Conservation (phyloP, 2,888 invertebrate species). For the Embidobia sp. region DNA sequence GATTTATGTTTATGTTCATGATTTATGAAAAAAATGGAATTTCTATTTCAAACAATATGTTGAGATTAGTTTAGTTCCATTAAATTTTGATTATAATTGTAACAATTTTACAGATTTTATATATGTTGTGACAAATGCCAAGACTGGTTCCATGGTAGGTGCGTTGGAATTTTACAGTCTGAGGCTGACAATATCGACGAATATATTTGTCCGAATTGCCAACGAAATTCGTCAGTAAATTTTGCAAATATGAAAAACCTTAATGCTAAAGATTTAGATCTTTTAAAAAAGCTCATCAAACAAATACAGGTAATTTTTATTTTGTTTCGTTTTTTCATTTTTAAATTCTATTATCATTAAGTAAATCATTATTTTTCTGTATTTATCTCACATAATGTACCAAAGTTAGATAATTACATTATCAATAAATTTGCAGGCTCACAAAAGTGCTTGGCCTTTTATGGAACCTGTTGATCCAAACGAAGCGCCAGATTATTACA, state of each 20-base stretch:
- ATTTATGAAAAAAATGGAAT: no score
- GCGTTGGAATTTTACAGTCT: slow-evolving; percentile 96
- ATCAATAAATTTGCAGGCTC: slow-evolving; percentile 84
- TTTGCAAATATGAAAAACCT: slow-evolving; percentile 94
- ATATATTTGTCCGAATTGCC: slow-evolving; percentile 98
- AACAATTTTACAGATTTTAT: slow-evolving; percentile 93
- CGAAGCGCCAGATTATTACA: slow-evolving; percentile 98
- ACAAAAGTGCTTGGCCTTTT: slow-evolving; percentile 99
- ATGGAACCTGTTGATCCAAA: slow-evolving; percentile 98
- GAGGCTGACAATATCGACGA: slow-evolving; percentile 97
- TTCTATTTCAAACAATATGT: no score
- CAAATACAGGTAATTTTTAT: slow-evolving; percentile 96
- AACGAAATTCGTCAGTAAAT: slow-evolving; percentile 93
- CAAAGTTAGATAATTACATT: no score
- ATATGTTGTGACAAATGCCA: slow-evolving; percentile 99
- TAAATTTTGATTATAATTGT: no score
- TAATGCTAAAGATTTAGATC: slow-evolving; percentile 89
- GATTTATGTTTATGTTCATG: not conserved
- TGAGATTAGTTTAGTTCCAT: no score
- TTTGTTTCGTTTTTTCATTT: no score
- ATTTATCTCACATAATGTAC: no score
- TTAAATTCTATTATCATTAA: no score
- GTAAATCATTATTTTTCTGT: no score
- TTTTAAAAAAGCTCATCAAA: slow-evolving; percentile 92
- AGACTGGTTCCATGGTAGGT: slow-evolving; percentile 99